A percentile compares a stretch with the other conserved stretches of the same genome.
Evolutionary conservation across 2,113 vertebrate genomes (phyloP).

Genomic region (Canis aureus): DNA sequence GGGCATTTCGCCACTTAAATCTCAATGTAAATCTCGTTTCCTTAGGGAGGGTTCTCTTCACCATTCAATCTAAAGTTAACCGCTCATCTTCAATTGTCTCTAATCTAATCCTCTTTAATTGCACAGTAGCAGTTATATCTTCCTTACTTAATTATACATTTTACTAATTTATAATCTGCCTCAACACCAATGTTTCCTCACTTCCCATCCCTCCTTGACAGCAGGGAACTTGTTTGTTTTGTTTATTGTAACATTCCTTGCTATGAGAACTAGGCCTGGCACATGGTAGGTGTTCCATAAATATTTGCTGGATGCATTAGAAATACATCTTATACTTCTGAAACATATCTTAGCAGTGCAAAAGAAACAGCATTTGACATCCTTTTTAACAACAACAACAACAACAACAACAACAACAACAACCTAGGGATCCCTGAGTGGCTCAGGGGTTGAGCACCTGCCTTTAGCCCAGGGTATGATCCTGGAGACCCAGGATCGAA

Average conservation of each 20-base stretch:
- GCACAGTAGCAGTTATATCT: background rate
- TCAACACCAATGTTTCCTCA: background rate
- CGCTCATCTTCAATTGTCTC: background rate
- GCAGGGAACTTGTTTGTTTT: slow-evolving; percentile 38
- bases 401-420: too few relatives aligned
- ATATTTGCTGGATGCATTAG: slow-evolving; percentile 54
- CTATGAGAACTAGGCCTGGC: background rate
- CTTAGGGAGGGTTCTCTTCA: slow-evolving; percentile 25
- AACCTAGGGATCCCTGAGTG: too few relatives aligned
- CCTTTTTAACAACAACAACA: background rate
- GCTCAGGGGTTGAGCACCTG: too few relatives aligned
- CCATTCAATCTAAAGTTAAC: background rate
- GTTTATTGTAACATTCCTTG: background rate
- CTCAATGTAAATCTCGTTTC: background rate
- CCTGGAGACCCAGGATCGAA: too few relatives aligned
- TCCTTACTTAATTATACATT: background rate
- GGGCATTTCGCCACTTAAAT: background rate
- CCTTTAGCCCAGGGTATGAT: too few relatives aligned
- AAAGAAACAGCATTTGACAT: slow-evolving; percentile 42
- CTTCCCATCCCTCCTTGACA: background rate
- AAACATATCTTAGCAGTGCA: slow-evolving; percentile 39
- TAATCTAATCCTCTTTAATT: slow-evolving; percentile 3
- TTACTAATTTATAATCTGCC: background rate
- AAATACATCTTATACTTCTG: slow-evolving; percentile 56
- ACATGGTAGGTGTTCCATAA: slow-evolving; percentile 9